A percentile compares a stretch with the other conserved stretches of the same genome.
These are phyloP conservation scores for Tetrao urogallus DNA, from an alignment of 2,113 vertebrate genomes.

Conservation along the genomic window DNA sequence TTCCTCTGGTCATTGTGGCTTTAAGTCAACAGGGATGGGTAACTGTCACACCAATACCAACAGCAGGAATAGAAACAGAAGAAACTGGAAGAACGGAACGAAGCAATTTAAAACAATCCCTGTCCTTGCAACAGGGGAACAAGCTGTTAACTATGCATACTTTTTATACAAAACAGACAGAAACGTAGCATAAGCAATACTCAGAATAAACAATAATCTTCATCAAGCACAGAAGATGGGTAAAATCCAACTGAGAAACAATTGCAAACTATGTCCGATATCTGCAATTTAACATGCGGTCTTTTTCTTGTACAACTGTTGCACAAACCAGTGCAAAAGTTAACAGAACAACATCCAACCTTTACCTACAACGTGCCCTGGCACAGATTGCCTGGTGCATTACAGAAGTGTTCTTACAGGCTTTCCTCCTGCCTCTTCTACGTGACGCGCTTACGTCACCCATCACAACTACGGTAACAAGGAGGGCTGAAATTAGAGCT, in stretches of 20 bases:
- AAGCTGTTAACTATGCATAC: accelerated
- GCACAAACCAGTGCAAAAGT: neutral
- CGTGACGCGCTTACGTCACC: accelerated
- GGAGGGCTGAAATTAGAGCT: neutral
- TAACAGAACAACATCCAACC: accelerated
- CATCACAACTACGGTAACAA: accelerated
- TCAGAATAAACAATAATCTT: neutral
- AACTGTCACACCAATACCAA: neutral
- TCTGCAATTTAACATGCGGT: neutral
- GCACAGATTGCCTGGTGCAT: accelerated
- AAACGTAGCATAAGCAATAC: neutral
- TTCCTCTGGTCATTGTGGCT: neutral
- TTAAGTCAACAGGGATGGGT: neutral
- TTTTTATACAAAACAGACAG: neutral
- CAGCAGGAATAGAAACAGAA: neutral
- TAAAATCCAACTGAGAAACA: accelerated
- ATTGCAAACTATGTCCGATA: neutral
- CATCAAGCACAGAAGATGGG: accelerated
- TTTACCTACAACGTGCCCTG: accelerated
- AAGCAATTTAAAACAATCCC: neutral
- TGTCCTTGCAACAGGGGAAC: neutral
- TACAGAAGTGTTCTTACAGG: neutral
- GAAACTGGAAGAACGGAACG: neutral
- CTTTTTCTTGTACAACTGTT: neutral
- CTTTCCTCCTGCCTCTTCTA: neutral